These are phyloP conservation scores for Corythornis cristatus DNA, from an alignment of 2,113 vertebrate species.

Conservation along the genomic window DNA sequence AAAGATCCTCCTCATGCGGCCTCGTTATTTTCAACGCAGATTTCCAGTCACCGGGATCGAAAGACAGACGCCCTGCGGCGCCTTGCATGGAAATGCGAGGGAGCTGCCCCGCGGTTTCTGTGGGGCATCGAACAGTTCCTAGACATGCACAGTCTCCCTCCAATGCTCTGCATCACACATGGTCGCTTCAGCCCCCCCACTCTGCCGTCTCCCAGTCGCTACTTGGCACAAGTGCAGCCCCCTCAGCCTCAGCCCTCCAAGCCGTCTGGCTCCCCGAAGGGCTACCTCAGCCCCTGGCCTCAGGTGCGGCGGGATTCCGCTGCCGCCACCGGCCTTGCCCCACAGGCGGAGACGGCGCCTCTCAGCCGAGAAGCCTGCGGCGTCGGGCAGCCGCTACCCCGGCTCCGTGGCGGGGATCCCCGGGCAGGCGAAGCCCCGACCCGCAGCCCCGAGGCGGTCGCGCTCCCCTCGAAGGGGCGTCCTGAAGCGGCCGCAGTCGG, in stretches of 20 bases:
- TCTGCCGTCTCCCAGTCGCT: fast-evolving
- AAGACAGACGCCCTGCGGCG: background rate
- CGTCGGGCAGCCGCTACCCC: background rate
- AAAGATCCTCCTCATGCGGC: background rate
- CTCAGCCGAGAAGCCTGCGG: background rate
- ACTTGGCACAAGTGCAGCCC: background rate
- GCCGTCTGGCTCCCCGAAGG: background rate
- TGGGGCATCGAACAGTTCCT: background rate
- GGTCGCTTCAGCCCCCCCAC: background rate
- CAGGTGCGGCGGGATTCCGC: background rate
- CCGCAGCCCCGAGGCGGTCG: no score
- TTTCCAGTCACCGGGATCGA: background rate
- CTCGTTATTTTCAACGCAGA: background rate
- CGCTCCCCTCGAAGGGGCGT: background rate
- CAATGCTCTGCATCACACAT: background rate
- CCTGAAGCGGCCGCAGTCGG: background rate
- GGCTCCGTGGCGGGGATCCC: background rate
- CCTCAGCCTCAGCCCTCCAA: background rate
- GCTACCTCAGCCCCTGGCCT: background rate
- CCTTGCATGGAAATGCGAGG: background rate
- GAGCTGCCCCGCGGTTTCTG: background rate
- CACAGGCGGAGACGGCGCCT: background rate
- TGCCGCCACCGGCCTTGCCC: background rate
- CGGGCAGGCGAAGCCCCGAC: no score
- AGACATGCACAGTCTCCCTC: fast-evolving